Conservation (phyloP, 35 echinoderm and acorn worm species). For the Amphiura filiformis region DNA sequence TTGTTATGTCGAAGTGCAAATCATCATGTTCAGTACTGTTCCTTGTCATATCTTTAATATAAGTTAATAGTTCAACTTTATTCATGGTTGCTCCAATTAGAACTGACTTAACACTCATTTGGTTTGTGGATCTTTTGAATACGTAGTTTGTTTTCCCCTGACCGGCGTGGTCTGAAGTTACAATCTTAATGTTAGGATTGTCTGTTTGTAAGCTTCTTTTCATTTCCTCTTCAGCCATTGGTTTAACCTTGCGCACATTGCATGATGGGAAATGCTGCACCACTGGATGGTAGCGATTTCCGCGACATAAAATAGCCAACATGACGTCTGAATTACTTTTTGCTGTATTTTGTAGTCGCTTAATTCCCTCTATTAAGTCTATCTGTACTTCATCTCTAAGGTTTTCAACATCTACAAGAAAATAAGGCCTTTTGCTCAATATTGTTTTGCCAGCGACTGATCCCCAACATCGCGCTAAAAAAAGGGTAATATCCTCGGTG, state of each 20-base stretch:
- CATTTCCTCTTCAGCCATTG: background rate
- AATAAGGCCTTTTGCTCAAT: background rate
- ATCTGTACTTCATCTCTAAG: background rate
- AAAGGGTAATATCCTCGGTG: background rate
- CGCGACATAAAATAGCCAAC: background rate
- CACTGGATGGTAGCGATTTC: background rate
- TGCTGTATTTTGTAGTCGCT: background rate
- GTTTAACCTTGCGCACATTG: background rate
- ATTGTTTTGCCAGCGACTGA: background rate
- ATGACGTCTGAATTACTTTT: background rate
- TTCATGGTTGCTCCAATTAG: background rate
- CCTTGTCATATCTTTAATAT: background rate
- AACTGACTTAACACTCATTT: background rate
- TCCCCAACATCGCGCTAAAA: background rate
- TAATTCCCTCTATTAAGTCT: background rate
- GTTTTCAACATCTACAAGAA: background rate
- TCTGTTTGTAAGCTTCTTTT: background rate
- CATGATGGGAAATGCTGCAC: background rate
- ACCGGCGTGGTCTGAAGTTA: background rate
- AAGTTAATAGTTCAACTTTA: background rate
- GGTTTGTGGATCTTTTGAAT: background rate
- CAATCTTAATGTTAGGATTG: background rate
- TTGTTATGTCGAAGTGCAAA: slow-evolving; percentile 25
- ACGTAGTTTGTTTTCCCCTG: background rate
- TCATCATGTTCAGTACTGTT: background rate